A percentile compares a stretch with the other conserved stretches of the same genome.
These are phyloP conservation scores for Phylloscopus whistleri DNA, from an alignment of 2,113 vertebrate genomes.

Conservation along the genomic window DNA sequence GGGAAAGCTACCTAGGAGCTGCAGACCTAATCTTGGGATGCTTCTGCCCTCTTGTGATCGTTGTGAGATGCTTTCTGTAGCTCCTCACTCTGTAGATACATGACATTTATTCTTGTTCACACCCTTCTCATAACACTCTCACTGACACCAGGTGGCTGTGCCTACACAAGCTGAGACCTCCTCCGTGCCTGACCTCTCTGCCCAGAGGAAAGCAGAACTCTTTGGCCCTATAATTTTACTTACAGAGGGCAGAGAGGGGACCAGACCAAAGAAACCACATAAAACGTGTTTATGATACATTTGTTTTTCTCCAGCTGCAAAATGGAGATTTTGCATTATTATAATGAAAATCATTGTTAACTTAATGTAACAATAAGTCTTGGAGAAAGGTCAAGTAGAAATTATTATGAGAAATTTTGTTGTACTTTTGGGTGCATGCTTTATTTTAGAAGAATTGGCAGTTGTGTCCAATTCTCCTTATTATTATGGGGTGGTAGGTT, in stretches of 20 bases:
- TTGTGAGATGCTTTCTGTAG: background rate
- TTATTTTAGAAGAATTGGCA: background rate
- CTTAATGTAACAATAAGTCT: background rate
- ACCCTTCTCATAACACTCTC: background rate
- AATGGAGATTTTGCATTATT: background rate
- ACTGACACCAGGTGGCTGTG: background rate
- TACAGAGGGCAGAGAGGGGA: fast-evolving
- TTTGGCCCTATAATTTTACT: background rate
- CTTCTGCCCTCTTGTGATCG: slow-evolving; percentile 52
- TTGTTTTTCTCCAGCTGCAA: background rate
- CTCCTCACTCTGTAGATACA: fast-evolving
- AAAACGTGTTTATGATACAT: background rate
- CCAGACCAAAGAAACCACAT: background rate
- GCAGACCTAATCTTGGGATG: background rate
- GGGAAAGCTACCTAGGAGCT: background rate
- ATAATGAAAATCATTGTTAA: background rate
- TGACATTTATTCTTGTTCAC: background rate
- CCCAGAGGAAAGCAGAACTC: background rate
- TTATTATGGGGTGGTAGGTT: background rate
- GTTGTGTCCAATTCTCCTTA: fast-evolving
- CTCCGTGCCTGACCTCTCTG: background rate
- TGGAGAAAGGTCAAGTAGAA: background rate
- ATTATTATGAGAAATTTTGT: background rate
- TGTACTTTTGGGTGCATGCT: background rate
- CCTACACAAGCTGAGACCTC: background rate